Percentiles rank a stretch among this genome's conserved stretches.
These are phyloP conservation scores for Drosophila maculinotata DNA, from an alignment of 2,888 invertebrate genomes.

Conservation along the genomic window DNA sequence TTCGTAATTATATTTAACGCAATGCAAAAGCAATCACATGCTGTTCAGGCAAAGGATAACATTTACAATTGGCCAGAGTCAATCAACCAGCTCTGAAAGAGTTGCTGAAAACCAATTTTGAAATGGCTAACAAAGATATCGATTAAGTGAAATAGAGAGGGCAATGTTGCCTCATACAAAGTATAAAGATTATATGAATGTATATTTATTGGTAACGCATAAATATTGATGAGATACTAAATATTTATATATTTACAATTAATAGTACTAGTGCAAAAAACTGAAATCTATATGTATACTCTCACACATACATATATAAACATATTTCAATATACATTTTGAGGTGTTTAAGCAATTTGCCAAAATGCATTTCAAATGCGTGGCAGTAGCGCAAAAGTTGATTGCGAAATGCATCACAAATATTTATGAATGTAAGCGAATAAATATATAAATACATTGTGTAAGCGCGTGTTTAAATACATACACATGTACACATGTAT, in stretches of 20 bases:
- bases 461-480: constrained; percentile 45
- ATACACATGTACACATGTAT: constrained; percentile 20
- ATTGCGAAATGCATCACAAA: constrained; percentile 59
- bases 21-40: constrained; percentile 26
- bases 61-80: constrained; percentile 39
- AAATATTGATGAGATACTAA: constrained; percentile 63
- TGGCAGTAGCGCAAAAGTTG: constrained; percentile 46
- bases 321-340: constrained; percentile 68
- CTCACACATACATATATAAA: constrained; percentile 22
- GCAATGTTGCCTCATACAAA: too few species aligned
- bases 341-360: constrained; percentile 75
- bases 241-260: constrained; percentile 57
- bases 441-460: constrained; percentile 35
- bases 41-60: constrained; percentile 30
- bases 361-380: constrained; percentile 73
- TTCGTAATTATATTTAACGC: constrained; percentile 18
- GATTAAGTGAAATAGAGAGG: not conserved
- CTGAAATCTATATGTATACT: constrained; percentile 21
- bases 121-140: constrained; percentile 47
- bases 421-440: constrained; percentile 54
- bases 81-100: constrained; percentile 37
- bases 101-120: constrained; percentile 29
- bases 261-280: constrained; percentile 46
- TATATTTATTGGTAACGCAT: constrained; percentile 60
- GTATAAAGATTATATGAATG: constrained; percentile 13